Conservation (phyloP, 2,797 vertebrate species). For the Taenioides sp. region DNA sequence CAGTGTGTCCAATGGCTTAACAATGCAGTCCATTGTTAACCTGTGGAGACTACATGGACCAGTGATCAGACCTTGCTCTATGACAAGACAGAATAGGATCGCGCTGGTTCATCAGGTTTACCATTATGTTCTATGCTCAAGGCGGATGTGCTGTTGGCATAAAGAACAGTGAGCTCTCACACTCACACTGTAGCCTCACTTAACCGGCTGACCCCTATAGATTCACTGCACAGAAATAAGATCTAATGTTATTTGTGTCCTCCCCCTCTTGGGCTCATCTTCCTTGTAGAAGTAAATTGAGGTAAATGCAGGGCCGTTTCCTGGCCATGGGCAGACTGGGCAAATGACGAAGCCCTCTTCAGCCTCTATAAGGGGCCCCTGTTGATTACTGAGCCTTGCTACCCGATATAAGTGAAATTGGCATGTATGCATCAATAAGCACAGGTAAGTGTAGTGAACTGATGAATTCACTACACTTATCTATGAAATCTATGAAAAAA, state of each 20-base stretch:
- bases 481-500: no score
- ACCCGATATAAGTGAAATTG: no score
- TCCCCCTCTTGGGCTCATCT: neutral
- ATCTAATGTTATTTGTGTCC: slow-evolving; percentile 42
- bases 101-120: slow-evolving; percentile 71
- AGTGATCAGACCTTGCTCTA: slow-evolving; percentile 12
- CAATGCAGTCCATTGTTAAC: slow-evolving; percentile 6
- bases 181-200: slow-evolving; percentile 43
- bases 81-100: slow-evolving; percentile 25
- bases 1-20: slow-evolving; percentile 3
- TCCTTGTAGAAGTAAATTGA: slow-evolving; percentile 30
- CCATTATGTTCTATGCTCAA: slow-evolving; percentile 59
- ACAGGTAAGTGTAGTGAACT: no score
- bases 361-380: neutral
- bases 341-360: neutral
- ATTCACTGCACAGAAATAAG: slow-evolving; percentile 41
- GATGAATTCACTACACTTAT: no score
- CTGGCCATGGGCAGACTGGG: neutral
- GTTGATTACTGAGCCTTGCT: neutral
- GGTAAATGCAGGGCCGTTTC: slow-evolving; percentile 19
- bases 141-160: slow-evolving; percentile 63
- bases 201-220: slow-evolving; percentile 52
- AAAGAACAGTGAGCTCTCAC: slow-evolving; percentile 36
- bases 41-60: slow-evolving; percentile 7
- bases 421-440: no score